Evolutionary conservation across 2,113 vertebrate genomes (phyloP), one percentile per base, ranked within the genome.

Genomic region (Phalacrocorax carbo): DNA sequence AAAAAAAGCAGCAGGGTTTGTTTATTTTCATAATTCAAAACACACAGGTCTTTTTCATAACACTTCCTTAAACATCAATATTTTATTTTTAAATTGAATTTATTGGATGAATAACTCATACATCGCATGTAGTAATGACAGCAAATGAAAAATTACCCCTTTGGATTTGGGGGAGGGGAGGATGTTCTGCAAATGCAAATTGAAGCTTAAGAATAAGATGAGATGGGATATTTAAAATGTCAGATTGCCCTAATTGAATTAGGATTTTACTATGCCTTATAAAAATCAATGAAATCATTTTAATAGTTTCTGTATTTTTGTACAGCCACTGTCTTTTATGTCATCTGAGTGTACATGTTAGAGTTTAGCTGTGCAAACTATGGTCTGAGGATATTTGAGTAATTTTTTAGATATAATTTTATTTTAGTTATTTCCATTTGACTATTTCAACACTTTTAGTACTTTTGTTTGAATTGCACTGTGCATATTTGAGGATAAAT

Each of bases 41-140:
- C 34, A 65, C 38, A 49, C 10, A 68, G 36, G 20, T 66, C 9
- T 48, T 65, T 88, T 70, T 49, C 58, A 66, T 88, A 4, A 42
- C 10, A 58, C 8, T 92, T 86, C 25, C 58, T 94, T 62, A 83
- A 86, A 54, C 11, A 82, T 70, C 44, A 88, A 32, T 86, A 90
- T 90, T 90, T 86, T 80, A 93, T 90, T 91, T 80, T 23, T 27
- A 93, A 92, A 94, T 78, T 61, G 8, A 85, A 77, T 83, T 90
- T 86, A 73, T 86, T 88, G 42, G 34, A 58, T 11, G 3, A 95
- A 49, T 77, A 94, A 85, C 27, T 86, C 29, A 26, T 44, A 38
- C 32, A 82, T 36, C 5, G 1, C 32, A 84, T 9, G 42, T 14
- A 42, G 11, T 60, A 77, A 80, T 54, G 40, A 57, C 54, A 84